phyloP scores from a whole-genome alignment of 64 coral and sea anemone species.

The Montipora capricornis region DNA sequence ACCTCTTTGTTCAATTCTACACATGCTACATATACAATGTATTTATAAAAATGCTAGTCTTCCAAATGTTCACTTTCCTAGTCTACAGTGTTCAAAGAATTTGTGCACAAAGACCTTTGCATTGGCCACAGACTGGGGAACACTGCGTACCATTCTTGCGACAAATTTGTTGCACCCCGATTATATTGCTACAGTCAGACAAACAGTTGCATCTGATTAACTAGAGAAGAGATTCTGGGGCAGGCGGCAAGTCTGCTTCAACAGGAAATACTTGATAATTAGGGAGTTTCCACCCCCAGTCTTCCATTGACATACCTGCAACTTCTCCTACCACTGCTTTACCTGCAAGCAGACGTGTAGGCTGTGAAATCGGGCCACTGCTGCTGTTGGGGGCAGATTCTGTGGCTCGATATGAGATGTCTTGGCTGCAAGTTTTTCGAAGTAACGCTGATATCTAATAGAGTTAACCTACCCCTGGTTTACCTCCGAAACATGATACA shows the following conservation, averaged over 20 bases:
- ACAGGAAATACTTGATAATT: conserved; percentile 13
- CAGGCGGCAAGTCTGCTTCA: conserved; percentile 18
- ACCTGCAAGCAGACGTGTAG: conserved; percentile 32
- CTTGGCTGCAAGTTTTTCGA: conserved; percentile 37
- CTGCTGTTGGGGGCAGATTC: neutral
- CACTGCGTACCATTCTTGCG: conserved; percentile 50
- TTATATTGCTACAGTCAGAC: conserved; percentile 21
- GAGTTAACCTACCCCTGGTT: neutral
- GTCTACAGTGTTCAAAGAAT: neutral
- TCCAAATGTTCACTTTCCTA: conserved; percentile 25
- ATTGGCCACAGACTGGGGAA: neutral
- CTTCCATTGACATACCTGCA: neutral
- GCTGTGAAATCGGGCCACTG: conserved; percentile 21
- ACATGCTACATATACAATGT: neutral
- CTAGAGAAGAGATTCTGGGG: conserved; percentile 32
- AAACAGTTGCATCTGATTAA: conserved; percentile 57
- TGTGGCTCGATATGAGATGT: neutral
- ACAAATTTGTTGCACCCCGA: conserved; percentile 32
- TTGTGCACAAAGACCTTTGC: conserved; percentile 12
- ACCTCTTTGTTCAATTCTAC: no score
- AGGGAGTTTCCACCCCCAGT: conserved; percentile 46
- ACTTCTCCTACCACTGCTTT: conserved; percentile 35
- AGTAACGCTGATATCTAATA: conserved; percentile 42
- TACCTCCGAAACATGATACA: neutral
- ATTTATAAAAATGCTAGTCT: neutral